Percentiles rank a stretch among this genome's conserved stretches.
Evolutionary conservation across 2,113 vertebrate genomes (phyloP).

Genomic region (Ceyx cyanopectus): DNA sequence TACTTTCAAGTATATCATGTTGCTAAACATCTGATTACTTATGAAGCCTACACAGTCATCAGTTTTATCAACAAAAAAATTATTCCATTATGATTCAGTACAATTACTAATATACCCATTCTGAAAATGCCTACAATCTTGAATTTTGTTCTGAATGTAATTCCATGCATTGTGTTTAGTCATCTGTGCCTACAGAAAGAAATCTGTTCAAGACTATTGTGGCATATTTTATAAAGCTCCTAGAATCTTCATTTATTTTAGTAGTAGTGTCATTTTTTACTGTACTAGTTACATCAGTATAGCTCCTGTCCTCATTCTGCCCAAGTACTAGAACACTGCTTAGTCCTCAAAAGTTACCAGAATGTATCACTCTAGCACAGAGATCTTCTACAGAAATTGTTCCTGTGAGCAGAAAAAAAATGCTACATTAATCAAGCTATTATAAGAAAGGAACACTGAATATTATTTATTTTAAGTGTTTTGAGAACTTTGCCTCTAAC

Average conservation of each 20-base stretch:
- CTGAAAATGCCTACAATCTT: neutral
- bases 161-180: neutral
- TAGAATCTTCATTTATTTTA: neutral
- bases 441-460: accelerated
- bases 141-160: neutral
- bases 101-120: neutral
- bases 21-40: neutral
- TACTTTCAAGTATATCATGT: neutral
- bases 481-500: neutral
- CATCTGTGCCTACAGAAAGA: neutral
- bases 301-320: neutral
- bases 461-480: neutral
- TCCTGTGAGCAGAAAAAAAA: neutral
- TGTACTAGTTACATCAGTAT: neutral
- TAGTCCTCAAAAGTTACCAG: neutral
- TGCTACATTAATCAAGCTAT: neutral
- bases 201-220: neutral
- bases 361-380: neutral
- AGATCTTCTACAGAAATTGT: neutral
- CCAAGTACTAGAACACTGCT: neutral
- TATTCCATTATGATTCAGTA: neutral
- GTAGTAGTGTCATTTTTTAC: neutral
- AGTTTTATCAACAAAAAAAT: neutral
- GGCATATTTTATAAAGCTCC: neutral
- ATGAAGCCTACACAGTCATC: neutral